A percentile compares a stretch with the other conserved stretches of the same genome.
These are phyloP conservation scores for Philypnodon macrostomus DNA, from an alignment of 2,797 vertebrate genomes.

Conservation along the genomic window DNA sequence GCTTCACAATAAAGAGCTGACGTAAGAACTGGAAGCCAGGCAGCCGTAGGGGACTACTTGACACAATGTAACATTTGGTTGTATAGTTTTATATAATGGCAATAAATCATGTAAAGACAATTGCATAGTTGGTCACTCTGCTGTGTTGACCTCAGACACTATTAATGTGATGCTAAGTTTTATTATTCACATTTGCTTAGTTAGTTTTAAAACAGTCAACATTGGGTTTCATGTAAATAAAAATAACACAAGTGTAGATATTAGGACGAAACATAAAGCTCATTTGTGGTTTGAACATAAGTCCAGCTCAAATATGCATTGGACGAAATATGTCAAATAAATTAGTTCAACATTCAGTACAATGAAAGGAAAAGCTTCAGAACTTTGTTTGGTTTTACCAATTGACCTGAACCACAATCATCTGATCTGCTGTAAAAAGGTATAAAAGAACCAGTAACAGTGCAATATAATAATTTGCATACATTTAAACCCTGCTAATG, in stretches of 20 bases:
- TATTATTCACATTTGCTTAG: background rate
- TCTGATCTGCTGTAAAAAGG: slow-evolving; percentile 5
- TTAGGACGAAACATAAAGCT: slow-evolving; percentile 10
- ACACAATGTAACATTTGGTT: slow-evolving; percentile 2
- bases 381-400: background rate
- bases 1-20: too few species aligned
- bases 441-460: too few species aligned
- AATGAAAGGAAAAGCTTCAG: slow-evolving; percentile 1
- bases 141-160: background rate
- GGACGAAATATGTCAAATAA: slow-evolving; percentile 16
- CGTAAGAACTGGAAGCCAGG: too few species aligned
- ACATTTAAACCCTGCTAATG: slow-evolving; percentile 24
- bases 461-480: slow-evolving; percentile 21
- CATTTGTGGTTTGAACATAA: background rate
- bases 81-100: background rate
- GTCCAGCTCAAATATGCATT: slow-evolving; percentile 8
- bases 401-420: slow-evolving; percentile 12
- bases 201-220: background rate
- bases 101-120: slow-evolving; percentile 1
- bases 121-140: slow-evolving; percentile 4
- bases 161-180: background rate
- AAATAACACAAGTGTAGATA: background rate
- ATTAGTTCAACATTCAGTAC: slow-evolving; percentile 32
- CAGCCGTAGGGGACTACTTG: too few species aligned
- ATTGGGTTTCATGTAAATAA: background rate